phyloP scores from a whole-genome alignment of 2,797 vertebrate species.

The Sarcophilus harrisii region DNA sequence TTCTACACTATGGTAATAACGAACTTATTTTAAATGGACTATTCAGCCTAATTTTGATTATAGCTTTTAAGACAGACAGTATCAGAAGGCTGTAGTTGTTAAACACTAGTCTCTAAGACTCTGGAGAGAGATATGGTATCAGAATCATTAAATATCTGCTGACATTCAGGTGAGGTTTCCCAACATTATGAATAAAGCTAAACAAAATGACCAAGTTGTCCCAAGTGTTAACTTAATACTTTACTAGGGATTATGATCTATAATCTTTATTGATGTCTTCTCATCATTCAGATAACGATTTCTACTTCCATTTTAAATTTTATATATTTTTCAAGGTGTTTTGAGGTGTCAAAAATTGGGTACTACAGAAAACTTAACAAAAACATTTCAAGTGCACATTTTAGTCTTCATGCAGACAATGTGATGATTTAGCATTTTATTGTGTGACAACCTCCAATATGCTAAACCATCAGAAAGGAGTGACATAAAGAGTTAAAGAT shows the following conservation, averaged over 20 bases:
- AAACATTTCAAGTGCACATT: conserved; percentile 61
- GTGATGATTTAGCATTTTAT: conserved; percentile 55
- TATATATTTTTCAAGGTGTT: conserved; percentile 50
- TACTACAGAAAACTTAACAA: conserved; percentile 54
- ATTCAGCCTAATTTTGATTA: not conserved
- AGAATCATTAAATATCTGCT: not conserved
- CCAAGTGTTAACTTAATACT: not conserved
- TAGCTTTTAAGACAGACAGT: not conserved
- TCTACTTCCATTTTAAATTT: conserved; percentile 59
- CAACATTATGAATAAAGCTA: not conserved
- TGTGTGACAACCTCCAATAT: conserved; percentile 61
- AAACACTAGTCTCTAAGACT: not conserved
- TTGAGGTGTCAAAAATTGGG: conserved; percentile 35
- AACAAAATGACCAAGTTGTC: not conserved
- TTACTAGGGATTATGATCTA: conserved; percentile 13
- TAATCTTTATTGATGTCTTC: conserved; percentile 27
- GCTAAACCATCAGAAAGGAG: conserved; percentile 68
- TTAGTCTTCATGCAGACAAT: conserved; percentile 60
- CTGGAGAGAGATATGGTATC: not conserved
- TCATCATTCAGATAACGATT: conserved; percentile 51
- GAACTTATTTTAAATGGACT: conserved; percentile 6
- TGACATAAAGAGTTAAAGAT: conserved; percentile 74
- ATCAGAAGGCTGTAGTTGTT: not conserved
- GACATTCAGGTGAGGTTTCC: not conserved
- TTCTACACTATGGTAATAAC: not conserved